phyloP scores from a whole-genome alignment of 1,140 invertebrate genomes.

The Drosophila setifemur region DNA sequence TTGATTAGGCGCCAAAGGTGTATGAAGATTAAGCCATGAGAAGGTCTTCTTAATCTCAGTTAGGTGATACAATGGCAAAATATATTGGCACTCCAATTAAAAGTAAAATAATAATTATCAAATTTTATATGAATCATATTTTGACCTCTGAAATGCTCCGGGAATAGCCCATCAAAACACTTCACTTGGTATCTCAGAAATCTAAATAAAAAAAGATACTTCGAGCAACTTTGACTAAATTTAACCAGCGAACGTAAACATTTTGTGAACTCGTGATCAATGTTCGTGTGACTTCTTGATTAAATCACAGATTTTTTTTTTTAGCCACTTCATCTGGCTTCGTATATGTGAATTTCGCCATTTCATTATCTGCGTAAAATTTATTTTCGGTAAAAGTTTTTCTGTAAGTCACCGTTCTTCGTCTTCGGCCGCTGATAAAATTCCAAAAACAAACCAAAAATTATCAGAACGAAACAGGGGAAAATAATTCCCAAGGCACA shows the following conservation, averaged over 20 bases:
- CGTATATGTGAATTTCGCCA: slow-evolving; percentile 13
- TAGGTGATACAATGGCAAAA: no score
- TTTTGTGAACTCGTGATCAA: slow-evolving; percentile 20
- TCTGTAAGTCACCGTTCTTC: slow-evolving; percentile 1
- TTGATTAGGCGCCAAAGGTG: slow-evolving; percentile 50
- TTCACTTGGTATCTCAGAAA: no score
- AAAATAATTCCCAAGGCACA: slow-evolving; percentile 4
- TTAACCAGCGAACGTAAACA: neutral
- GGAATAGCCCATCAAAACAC: no score
- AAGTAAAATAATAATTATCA: no score
- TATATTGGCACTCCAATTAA: no score
- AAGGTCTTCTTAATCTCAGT: no score
- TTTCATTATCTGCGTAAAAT: slow-evolving; percentile 9
- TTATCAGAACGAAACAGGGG: neutral
- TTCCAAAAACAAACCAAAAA: slow-evolving; percentile 16
- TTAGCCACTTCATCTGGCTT: slow-evolving; percentile 5
- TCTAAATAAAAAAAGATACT: neutral
- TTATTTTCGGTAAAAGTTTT: slow-evolving; percentile 16
- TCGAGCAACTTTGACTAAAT: slow-evolving; percentile 16
- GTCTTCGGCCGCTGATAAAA: slow-evolving; percentile 20
- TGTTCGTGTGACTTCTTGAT: slow-evolving; percentile 20
- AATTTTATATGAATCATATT: no score
- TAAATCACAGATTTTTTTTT: slow-evolving; percentile 19
- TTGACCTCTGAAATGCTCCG: no score
- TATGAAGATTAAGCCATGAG: slow-evolving; percentile 22